A percentile compares a stretch with the other conserved stretches of the same genome.
These are phyloP conservation scores for Botia almorhae DNA, from an alignment of 2,797 vertebrate species.

Conservation along the genomic window DNA sequence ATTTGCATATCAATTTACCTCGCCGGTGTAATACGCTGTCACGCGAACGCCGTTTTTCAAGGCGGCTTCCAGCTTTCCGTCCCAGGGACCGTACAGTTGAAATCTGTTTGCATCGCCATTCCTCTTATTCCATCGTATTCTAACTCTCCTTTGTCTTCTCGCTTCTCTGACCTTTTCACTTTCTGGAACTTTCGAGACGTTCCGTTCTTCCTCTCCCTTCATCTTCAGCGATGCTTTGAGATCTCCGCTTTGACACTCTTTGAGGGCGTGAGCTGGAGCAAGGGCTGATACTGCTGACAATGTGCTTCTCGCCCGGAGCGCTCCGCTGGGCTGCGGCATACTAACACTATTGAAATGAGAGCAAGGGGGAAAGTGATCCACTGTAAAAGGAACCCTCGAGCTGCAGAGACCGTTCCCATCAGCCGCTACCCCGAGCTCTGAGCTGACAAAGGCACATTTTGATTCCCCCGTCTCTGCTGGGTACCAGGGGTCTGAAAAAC, in stretches of 20 bases:
- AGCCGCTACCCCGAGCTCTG: neutral
- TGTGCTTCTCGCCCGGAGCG: constrained; percentile 30
- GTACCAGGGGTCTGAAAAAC: constrained; percentile 34
- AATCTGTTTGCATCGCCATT: constrained; percentile 12
- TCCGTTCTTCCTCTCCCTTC: constrained; percentile 37
- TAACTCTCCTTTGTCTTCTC: neutral
- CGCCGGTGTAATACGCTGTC: constrained; percentile 79
- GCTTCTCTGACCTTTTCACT: constrained; percentile 16
- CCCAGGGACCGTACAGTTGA: constrained; percentile 17
- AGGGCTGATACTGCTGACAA: constrained; percentile 46
- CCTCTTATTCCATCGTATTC: constrained; percentile 13
- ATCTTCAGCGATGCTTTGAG: constrained; percentile 20
- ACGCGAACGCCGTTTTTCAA: constrained; percentile 78
- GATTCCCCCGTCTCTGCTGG: constrained; percentile 23
- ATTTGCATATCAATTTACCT: constrained; percentile 85
- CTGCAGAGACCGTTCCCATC: constrained; percentile 19
- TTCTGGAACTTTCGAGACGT: constrained; percentile 44
- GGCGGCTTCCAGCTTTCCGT: constrained; percentile 67
- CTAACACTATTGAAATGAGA: constrained; percentile 45
- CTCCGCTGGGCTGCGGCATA: constrained; percentile 33
- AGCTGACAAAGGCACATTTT: constrained; percentile 41
- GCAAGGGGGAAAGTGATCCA: constrained; percentile 61
- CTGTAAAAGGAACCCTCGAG: constrained; percentile 27
- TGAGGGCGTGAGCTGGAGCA: constrained; percentile 9
- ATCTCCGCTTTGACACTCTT: constrained; percentile 17